Conservation (phyloP, 2,797 vertebrate species). For the Anabas testudineus region DNA sequence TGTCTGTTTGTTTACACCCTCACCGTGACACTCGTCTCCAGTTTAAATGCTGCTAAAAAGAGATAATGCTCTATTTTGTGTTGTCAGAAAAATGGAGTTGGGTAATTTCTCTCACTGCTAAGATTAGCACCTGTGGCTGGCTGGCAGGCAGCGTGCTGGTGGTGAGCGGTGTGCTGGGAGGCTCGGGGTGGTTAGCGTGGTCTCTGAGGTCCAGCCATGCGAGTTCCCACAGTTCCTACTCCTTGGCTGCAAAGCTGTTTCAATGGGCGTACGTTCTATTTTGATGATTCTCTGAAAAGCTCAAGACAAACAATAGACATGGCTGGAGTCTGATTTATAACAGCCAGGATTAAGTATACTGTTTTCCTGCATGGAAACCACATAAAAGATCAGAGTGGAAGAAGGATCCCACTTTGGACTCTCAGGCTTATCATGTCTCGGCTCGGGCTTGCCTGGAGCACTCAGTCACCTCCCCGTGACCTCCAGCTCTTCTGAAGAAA, state of each 20-base stretch:
- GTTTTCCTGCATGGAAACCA: slow-evolving; percentile 58
- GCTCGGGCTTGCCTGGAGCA: slow-evolving; percentile 29
- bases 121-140: slow-evolving; percentile 73
- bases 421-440: slow-evolving; percentile 52
- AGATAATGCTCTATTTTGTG: slow-evolving; percentile 27
- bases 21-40: too few species aligned
- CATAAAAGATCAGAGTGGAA: slow-evolving; percentile 58
- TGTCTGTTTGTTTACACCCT: too few species aligned
- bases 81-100: slow-evolving; percentile 67
- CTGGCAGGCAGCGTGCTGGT: slow-evolving; percentile 54
- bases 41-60: background rate
- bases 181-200: slow-evolving; percentile 65
- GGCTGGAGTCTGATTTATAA: slow-evolving; percentile 50
- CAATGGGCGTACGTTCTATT: slow-evolving; percentile 65
- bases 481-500: slow-evolving; percentile 33
- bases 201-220: slow-evolving; percentile 72
- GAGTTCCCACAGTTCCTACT: slow-evolving; percentile 62
- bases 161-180: slow-evolving; percentile 46
- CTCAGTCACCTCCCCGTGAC: slow-evolving; percentile 64
- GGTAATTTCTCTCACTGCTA: slow-evolving; percentile 69
- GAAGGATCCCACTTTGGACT: slow-evolving; percentile 60
- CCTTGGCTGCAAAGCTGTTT: slow-evolving; percentile 44
- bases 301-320: slow-evolving; percentile 60
- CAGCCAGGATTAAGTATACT: slow-evolving; percentile 52
- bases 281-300: slow-evolving; percentile 65